These are phyloP conservation scores for Coendou prehensilis DNA, from an alignment of 2,797 vertebrate genomes.

Conservation along the genomic window DNA sequence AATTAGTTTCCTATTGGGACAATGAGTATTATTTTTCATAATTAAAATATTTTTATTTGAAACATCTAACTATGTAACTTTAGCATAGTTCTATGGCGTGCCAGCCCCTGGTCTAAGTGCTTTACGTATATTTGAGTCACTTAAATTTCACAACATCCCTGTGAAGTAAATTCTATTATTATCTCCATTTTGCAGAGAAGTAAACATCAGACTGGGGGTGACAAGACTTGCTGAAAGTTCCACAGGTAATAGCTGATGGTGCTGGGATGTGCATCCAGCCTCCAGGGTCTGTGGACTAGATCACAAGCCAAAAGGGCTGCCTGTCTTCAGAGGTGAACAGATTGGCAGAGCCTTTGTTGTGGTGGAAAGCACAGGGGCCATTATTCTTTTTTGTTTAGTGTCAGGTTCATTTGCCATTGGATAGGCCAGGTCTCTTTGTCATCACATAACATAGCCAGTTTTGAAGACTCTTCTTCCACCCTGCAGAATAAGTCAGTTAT, in stretches of 20 bases:
- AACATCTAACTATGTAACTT: background rate
- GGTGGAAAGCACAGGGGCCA: background rate
- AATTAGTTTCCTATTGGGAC: conserved; percentile 7
- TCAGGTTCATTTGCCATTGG: background rate
- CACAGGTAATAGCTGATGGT: background rate
- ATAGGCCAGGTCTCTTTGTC: background rate
- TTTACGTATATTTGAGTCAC: background rate
- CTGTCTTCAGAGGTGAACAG: background rate
- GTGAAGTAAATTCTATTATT: background rate
- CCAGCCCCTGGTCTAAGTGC: background rate
- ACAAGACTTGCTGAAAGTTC: background rate
- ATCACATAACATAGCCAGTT: background rate
- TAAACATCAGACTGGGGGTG: background rate
- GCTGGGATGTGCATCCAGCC: background rate
- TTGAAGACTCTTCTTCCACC: background rate
- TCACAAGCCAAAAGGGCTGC: background rate
- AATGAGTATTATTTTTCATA: background rate
- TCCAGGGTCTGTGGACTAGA: background rate
- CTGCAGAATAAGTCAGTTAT: background rate
- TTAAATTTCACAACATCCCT: background rate
- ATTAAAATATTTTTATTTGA: conserved; percentile 50
- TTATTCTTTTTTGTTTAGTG: background rate
- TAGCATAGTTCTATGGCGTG: background rate
- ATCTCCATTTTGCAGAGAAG: background rate
- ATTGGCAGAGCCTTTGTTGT: background rate